phyloP scores from a whole-genome alignment of 2,113 vertebrate genomes.

The Crotalus helleri region DNA sequence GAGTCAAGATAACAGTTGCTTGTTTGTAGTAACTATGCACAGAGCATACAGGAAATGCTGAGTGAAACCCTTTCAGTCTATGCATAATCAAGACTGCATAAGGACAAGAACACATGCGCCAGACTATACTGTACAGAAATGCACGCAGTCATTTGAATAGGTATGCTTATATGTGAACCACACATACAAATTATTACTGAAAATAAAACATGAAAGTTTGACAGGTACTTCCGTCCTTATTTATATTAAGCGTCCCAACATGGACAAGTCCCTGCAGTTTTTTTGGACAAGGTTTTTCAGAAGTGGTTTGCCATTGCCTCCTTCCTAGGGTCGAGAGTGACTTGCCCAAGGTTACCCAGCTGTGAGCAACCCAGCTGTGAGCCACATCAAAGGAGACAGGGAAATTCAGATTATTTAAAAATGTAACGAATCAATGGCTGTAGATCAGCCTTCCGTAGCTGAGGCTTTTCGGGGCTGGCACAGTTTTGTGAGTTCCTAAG shows the following conservation, averaged over 20 bases:
- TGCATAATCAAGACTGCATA: not conserved
- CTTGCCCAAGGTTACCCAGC: not conserved
- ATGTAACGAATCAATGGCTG: not conserved
- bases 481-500: not conserved
- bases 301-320: not conserved
- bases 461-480: not conserved
- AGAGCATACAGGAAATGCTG: not conserved
- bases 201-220: not conserved
- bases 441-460: not conserved
- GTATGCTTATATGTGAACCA: not conserved
- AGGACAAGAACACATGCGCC: not conserved
- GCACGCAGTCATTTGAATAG: too few relatives aligned
- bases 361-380: not conserved
- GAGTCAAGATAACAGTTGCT: not conserved
- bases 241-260: not conserved
- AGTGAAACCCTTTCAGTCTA: not conserved
- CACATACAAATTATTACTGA: not conserved
- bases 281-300: not conserved
- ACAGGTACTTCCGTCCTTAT: not conserved
- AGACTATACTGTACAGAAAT: not conserved
- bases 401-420: not conserved
- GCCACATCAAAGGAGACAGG: not conserved
- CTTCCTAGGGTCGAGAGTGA: not conserved
- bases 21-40: not conserved
- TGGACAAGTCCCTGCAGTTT: not conserved